phyloP scores from a whole-genome alignment of 2,888 invertebrate species.

The Chymomyza procnemis region DNA sequence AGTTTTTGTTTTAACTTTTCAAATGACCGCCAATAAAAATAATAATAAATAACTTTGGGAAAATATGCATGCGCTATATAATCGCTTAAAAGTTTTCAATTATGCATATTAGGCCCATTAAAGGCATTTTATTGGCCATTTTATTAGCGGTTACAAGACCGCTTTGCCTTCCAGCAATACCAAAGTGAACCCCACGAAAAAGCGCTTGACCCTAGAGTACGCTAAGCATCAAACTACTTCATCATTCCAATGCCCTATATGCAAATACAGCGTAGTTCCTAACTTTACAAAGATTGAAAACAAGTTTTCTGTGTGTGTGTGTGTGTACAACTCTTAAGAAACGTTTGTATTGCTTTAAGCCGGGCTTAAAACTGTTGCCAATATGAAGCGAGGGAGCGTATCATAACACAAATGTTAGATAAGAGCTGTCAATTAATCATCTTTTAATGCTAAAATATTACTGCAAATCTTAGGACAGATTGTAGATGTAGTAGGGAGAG shows the following conservation, averaged over 20 bases:
- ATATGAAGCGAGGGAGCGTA: neutral
- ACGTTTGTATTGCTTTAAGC: neutral
- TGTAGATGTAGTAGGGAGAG: slow-evolving; percentile 28
- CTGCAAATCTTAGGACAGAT: slow-evolving; percentile 7
- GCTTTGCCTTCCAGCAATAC: neutral
- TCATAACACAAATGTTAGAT: slow-evolving; percentile 51
- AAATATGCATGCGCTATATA: neutral
- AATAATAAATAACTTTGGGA: neutral
- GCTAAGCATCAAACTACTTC: neutral
- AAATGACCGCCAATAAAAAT: neutral
- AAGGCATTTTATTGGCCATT: neutral
- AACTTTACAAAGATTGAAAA: neutral
- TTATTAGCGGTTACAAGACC: neutral
- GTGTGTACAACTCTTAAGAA: neutral
- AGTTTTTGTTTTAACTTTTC: neutral
- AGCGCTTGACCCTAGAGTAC: neutral
- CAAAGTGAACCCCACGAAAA: neutral
- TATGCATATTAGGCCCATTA: neutral
- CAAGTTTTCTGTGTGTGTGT: neutral
- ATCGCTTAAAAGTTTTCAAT: neutral
- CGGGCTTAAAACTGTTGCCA: neutral
- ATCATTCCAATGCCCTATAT: neutral
- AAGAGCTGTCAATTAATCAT: slow-evolving; percentile 68
- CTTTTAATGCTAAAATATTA: slow-evolving; percentile 23
- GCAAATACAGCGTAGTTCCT: neutral